Evolutionary conservation across 2,888 invertebrate genomes (phyloP).

Genomic region (Myopa tessellatipennis): DNA sequence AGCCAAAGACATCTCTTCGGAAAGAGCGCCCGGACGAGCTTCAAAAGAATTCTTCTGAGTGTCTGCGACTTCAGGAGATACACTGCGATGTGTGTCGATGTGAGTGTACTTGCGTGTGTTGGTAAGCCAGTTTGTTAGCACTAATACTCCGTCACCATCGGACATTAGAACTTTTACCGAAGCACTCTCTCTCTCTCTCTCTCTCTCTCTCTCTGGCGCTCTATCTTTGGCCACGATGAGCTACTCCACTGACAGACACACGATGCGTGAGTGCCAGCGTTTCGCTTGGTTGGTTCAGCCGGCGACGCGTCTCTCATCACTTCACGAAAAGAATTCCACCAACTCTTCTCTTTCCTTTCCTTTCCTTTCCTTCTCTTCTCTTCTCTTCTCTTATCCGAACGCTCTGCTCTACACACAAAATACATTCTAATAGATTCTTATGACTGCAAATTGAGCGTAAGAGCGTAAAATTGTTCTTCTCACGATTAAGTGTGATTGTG

Average conservation of each 20-base stretch:
- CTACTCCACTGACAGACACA: no score
- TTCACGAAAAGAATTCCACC: no score
- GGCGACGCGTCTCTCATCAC: no score
- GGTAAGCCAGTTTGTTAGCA: constrained; percentile 1
- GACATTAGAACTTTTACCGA: constrained; percentile 2
- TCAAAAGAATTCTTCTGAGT: constrained; percentile 32
- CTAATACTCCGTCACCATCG: not conserved
- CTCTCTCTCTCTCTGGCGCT: not conserved
- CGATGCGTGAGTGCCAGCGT: no score
- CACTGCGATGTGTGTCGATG: not conserved
- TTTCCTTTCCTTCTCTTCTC: no score
- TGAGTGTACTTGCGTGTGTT: not conserved
- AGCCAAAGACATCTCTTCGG: constrained; percentile 13
- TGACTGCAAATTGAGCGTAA: constrained; percentile 59
- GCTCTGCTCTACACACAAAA: constrained; percentile 4
- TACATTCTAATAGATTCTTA: constrained; percentile 56
- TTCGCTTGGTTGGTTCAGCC: no score
- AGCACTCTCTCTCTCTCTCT: constrained; percentile 1
- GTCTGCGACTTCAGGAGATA: not conserved
- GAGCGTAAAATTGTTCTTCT: constrained; percentile 58
- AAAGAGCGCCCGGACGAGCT: constrained; percentile 14
- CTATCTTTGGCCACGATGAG: not conserved
- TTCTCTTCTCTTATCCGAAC: not conserved
- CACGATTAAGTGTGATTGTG: constrained; percentile 29
- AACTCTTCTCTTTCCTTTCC: no score